A percentile compares a stretch with the other conserved stretches of the same genome.
Evolutionary conservation across 1,140 invertebrate species (phyloP).

Genomic region (Sminthurides bifidus): DNA sequence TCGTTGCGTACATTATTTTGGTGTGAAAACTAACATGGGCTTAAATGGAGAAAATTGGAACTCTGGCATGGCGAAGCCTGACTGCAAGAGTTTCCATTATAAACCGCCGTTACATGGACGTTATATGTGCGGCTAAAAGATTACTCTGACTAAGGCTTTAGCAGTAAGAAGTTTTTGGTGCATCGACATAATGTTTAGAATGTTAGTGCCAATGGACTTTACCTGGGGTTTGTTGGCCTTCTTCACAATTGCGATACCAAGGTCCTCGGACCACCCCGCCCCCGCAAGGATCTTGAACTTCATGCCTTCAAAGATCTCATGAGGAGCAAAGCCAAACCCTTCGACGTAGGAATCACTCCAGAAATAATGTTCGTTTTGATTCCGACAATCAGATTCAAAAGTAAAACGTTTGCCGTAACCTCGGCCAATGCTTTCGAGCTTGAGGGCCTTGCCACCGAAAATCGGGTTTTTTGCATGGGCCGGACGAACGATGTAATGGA

Average conservation of each 20-base stretch:
- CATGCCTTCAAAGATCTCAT: conserved; percentile 31
- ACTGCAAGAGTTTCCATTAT: too few species aligned
- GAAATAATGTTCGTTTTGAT: conserved; percentile 55
- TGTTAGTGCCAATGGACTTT: too few species aligned
- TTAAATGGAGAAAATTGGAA: too few species aligned
- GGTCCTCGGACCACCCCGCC: conserved; percentile 34
- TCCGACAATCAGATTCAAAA: conserved; percentile 53
- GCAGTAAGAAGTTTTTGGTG: too few species aligned
- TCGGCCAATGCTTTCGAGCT: conserved; percentile 53
- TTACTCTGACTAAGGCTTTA: too few species aligned
- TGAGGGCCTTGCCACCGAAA: conserved; percentile 50
- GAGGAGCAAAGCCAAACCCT: conserved; percentile 49
- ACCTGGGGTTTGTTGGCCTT: conserved; percentile 22
- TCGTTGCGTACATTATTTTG: too few species aligned
- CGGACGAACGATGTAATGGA: conserved; percentile 55
- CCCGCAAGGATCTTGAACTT: conserved; percentile 28
- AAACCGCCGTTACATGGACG: too few species aligned
- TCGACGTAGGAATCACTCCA: conserved; percentile 66
- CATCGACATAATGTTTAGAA: too few species aligned
- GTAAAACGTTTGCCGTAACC: conserved; percentile 65
- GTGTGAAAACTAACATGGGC: too few species aligned
- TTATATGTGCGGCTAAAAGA: too few species aligned
- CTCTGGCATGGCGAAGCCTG: too few species aligned
- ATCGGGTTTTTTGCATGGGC: conserved; percentile 48
- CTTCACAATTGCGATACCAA: conserved; percentile 47